Evolutionary conservation across 1,140 invertebrate species (phyloP), one percentile per base, ranked within the genome.

Genomic region (Leptinotarsa texana): DNA sequence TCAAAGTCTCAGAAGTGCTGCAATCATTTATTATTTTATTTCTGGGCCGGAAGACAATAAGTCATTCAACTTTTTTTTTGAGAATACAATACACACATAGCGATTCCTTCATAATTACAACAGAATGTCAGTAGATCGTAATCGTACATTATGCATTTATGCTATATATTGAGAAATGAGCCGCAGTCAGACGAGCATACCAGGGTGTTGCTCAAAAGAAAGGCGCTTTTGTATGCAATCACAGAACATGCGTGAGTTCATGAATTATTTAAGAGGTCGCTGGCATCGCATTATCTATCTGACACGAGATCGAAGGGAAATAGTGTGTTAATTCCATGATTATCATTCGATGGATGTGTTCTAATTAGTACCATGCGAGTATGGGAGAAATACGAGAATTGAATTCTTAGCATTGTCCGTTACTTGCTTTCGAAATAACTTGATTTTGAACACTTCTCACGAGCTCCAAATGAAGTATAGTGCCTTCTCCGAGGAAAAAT

Each of bases 81-180:
- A 11, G 33, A 42, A 42, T 42, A 42, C 33, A 42, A 11, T 42
- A 33, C 1, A 33, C 27, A 33, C 27, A 33, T 33, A 33, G 33
- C 0, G 33, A 42, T 42, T 42, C 33, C 33, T 42, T 42, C 33
- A 42, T 42, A 42, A 42, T 42, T 42, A 42, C 33, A 42, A 42
- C 33, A 42, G 4, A 42, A 42, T 42, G 8, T 42, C 33, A 42
- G 33, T 42, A 11, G 33, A 42, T 42, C 11, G 33, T 11, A 11
- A 42, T 11, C 8, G 51, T 57, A n/a, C 51, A 57, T 57, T n/a
- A 57, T 57, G 51, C 51, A 57, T 57, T 61, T 74, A 27, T 68
- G 63, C 61, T 68, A 42, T 24, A 61, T 57, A 69, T 74, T 74
- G 73, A 74, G 42, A 68, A 74, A 69, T 74, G 57, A 74, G 63